Evolutionary conservation across 2,797 vertebrate genomes (phyloP).

Genomic region (Diplodus puntazzo): DNA sequence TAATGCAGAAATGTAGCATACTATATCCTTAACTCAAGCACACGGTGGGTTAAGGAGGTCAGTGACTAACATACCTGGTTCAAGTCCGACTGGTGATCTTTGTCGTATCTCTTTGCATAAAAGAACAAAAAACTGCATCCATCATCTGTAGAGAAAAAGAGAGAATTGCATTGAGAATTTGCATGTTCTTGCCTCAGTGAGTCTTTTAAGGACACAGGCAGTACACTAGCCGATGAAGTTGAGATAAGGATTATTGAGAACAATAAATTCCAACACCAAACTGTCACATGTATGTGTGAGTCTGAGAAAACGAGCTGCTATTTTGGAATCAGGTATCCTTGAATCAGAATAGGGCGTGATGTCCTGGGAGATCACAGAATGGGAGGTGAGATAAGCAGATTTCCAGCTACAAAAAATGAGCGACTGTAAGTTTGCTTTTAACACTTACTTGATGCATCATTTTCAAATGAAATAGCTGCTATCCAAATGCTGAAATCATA

Average conservation of each 20-base stretch:
- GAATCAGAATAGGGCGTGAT: neutral
- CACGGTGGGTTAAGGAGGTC: too few species aligned
- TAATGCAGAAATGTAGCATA: too few species aligned
- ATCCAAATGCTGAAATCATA: neutral
- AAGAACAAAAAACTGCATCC: neutral
- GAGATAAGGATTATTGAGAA: conserved; percentile 7
- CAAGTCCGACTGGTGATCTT: neutral
- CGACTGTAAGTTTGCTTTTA: neutral
- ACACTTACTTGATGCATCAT: neutral
- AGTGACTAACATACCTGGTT: neutral
- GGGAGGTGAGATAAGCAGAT: neutral
- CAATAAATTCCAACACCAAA: conserved; percentile 10
- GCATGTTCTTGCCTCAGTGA: neutral
- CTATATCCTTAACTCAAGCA: too few species aligned
- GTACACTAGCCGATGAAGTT: neutral
- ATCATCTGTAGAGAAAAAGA: neutral
- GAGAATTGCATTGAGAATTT: neutral
- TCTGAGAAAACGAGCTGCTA: conserved; percentile 13
- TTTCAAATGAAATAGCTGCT: conserved; percentile 1
- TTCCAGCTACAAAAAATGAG: neutral
- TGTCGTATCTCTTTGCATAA: neutral
- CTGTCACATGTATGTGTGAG: conserved; percentile 15
- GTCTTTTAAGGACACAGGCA: neutral
- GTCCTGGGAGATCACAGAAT: conserved; percentile 6
- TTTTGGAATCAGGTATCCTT: neutral